Conservation (phyloP, 1,140 invertebrate species). For the Probaryconus sp. region DNA sequence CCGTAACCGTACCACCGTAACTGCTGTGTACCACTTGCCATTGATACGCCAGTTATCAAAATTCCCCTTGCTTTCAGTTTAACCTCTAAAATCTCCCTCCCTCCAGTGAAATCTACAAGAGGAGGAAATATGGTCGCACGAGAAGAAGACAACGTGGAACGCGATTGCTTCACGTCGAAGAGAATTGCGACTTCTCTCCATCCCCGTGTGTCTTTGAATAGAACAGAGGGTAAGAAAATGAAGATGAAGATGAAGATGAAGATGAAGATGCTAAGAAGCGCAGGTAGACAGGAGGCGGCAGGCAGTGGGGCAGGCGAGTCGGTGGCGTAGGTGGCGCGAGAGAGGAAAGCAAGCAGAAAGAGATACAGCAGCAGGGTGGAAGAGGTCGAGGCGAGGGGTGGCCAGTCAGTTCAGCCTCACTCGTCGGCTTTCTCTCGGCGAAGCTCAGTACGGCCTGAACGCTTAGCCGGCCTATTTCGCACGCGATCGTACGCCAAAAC, state of each 20-base stretch:
- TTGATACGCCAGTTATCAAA: too few relatives aligned
- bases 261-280: neutral
- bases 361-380: constrained; percentile 40
- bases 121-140: too few relatives aligned
- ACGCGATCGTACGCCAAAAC: constrained; percentile 39
- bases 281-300: neutral
- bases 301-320: constrained; percentile 32
- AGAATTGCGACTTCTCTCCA: too few relatives aligned
- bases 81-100: too few relatives aligned
- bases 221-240: too few relatives aligned
- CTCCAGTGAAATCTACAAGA: too few relatives aligned
- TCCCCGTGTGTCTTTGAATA: constrained; percentile 9
- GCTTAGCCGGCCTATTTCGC: constrained; percentile 75
- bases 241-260: constrained; percentile 3
- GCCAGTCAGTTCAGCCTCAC: constrained; percentile 69
- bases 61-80: too few relatives aligned
- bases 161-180: too few relatives aligned
- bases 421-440: constrained; percentile 60
- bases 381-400: constrained; percentile 62
- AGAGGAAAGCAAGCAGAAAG: constrained; percentile 53
- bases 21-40: too few relatives aligned
- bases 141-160: too few relatives aligned
- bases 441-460: constrained; percentile 76
- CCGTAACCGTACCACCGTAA: too few relatives aligned
- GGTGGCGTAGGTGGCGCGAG: constrained; percentile 60